Evolutionary conservation across 2,888 invertebrate species (phyloP).

Genomic region (Antheraea assamensis): DNA sequence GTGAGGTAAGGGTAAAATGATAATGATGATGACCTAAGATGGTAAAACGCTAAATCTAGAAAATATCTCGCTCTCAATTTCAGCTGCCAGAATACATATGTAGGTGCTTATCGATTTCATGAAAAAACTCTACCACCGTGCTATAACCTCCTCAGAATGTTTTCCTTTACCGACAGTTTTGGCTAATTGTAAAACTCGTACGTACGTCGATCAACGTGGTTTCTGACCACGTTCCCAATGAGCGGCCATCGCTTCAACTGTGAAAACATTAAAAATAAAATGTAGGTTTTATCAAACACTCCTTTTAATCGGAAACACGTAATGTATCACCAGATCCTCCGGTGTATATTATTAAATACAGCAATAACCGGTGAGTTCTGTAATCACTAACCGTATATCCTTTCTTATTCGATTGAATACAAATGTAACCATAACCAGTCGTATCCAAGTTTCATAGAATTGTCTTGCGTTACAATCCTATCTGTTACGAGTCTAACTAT

Average conservation of each 20-base stretch:
- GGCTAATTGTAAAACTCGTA: no score
- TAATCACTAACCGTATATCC: neutral
- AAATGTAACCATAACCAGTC: neutral
- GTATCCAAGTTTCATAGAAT: neutral
- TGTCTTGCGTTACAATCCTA: neutral
- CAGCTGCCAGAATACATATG: no score
- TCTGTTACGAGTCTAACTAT: neutral
- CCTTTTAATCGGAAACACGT: neutral
- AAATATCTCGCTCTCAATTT: no score
- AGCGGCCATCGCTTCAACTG: neutral
- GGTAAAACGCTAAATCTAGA: no score
- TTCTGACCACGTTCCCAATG: no score
- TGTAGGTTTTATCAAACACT: neutral
- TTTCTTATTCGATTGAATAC: neutral
- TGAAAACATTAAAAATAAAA: neutral
- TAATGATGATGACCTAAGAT: no score
- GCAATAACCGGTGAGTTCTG: neutral
- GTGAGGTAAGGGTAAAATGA: no score
- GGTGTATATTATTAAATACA: neutral
- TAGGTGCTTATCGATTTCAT: no score
- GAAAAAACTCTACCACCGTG: no score
- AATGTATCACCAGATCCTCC: neutral
- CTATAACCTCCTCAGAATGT: no score
- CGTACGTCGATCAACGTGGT: no score
- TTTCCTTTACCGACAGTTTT: no score